Base-by-base conservation (phyloP, 2,888 invertebrate genomes). In the Hyposoter dolosus region DNA sequence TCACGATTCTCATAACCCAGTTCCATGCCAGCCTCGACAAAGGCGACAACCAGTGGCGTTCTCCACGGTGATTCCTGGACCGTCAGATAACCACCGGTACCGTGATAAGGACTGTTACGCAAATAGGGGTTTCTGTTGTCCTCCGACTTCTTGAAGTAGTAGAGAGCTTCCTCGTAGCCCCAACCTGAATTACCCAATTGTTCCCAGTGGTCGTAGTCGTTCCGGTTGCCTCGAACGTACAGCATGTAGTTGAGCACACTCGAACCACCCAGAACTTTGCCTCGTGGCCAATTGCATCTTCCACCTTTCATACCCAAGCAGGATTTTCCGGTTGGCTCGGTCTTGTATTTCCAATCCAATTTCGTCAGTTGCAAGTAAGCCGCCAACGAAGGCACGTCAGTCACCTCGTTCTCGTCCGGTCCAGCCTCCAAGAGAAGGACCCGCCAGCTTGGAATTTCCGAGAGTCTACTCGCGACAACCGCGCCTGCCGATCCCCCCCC, bases 401-500 rank as follows among this genome's bases (percentile, higher is more conserved):
- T 96, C 87, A 98, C 97, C 94, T 98, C 98, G 94, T 98, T 98
- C 93, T 98, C 98, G 90, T 98, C 97, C 0, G 97, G 97, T 40
- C 98, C 98, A 65, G 97, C 98, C 94, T 98, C 98, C 74, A 98
- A 93, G 7, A 98, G 95, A 45, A 98, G 95, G 0, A 97, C 96
- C 87, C 96, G 97, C 98, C 98, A 98, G 65, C 96, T 95, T 6
- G 96, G 95, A 63, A 97, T 95, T 94, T 98, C 98, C 19, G 97
- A 97, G 68, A 98, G 94, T 23, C 98, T 95, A 92, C 96, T 97
- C 10, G 98, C 98, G 1, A 98, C 96, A 1, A 98, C 98, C 0
- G 98, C 98, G 0, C 98, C 98, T 0, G 98, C 98, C 0, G 98
- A 98, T 0, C 98, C 98, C 1, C 97, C 98, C 3, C 98, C 98